These are phyloP conservation scores for Xiphorhynchus elegans DNA, from an alignment of 2,113 vertebrate species.

Conservation along the genomic window DNA sequence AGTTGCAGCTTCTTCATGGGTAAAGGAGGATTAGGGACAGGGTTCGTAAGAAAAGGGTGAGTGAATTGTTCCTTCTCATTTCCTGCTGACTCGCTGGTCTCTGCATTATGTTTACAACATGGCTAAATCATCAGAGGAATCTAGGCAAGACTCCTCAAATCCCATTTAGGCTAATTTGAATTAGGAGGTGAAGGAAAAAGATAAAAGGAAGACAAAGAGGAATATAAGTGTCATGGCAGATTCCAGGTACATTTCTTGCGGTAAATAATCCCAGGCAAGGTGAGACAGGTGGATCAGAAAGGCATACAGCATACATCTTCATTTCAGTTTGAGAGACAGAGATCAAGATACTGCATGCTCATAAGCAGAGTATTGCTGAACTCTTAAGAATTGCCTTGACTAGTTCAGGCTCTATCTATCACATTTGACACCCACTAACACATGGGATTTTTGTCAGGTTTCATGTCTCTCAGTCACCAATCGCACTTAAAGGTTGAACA, in stretches of 20 bases:
- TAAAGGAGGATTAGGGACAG: not conserved
- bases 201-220: not conserved
- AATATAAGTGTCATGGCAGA: not conserved
- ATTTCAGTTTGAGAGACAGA: not conserved
- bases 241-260: not conserved
- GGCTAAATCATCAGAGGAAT: not conserved
- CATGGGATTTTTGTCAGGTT: not conserved
- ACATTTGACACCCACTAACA: conserved; percentile 42
- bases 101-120: not conserved
- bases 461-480: not conserved
- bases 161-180: not conserved
- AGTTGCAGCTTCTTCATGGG: not conserved
- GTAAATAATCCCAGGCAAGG: not conserved
- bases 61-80: not conserved
- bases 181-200: not conserved
- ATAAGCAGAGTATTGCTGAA: conserved; percentile 47
- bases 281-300: not conserved
- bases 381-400: conserved; percentile 29
- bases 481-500: not conserved
- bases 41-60: not conserved
- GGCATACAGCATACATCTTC: conserved; percentile 1
- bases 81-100: not conserved
- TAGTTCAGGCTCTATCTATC: conserved; percentile 55
- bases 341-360: not conserved
- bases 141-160: not conserved